These are phyloP conservation scores for Charadrius vociferus DNA, from an alignment of 2,113 vertebrate species.

Conservation along the genomic window DNA sequence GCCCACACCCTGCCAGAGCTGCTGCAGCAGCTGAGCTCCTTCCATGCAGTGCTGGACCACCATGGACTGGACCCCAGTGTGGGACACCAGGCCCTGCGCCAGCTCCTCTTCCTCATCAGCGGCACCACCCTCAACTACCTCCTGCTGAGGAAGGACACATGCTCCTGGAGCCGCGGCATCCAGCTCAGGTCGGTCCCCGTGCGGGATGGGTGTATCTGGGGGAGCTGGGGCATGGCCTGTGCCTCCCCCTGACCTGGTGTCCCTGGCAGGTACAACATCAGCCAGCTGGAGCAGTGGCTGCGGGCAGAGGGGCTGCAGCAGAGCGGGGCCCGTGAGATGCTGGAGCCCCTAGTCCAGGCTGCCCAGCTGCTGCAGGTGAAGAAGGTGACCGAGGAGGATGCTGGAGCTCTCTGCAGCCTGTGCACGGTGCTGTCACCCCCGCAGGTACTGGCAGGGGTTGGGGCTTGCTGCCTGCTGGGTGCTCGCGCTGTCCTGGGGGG, in stretches of 20 bases:
- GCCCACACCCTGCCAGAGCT: constrained; percentile 67
- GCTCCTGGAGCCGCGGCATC: constrained; percentile 80
- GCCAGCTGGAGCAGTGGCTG: constrained; percentile 83
- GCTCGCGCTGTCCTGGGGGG: background rate
- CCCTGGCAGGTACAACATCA: constrained; percentile 77
- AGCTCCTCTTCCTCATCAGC: constrained; percentile 74
- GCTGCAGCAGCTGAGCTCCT: constrained; percentile 72
- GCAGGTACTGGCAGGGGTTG: background rate
- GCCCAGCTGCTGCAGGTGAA: constrained; percentile 82
- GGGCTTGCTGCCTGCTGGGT: background rate
- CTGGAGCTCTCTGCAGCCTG: constrained; percentile 74
- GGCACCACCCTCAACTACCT: constrained; percentile 79
- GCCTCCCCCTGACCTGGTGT: background rate
- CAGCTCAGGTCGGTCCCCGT: constrained; percentile 74
- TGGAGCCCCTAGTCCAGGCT: constrained; percentile 83
- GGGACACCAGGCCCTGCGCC: constrained; percentile 74
- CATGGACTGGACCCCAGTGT: constrained; percentile 62
- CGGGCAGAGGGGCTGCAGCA: constrained; percentile 70
- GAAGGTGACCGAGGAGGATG: constrained; percentile 75
- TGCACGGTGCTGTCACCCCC: constrained; percentile 74
- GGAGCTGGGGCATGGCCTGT: rapidly evolving
- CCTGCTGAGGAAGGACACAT: constrained; percentile 79
- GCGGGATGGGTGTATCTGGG: rapidly evolving
- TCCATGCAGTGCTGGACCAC: constrained; percentile 43
- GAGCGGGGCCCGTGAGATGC: constrained; percentile 63